Percentiles rank a stretch among this genome's conserved stretches.
Conservation (phyloP, 53 echinoderm and acorn worm species). For the Patiria pectinifera region DNA sequence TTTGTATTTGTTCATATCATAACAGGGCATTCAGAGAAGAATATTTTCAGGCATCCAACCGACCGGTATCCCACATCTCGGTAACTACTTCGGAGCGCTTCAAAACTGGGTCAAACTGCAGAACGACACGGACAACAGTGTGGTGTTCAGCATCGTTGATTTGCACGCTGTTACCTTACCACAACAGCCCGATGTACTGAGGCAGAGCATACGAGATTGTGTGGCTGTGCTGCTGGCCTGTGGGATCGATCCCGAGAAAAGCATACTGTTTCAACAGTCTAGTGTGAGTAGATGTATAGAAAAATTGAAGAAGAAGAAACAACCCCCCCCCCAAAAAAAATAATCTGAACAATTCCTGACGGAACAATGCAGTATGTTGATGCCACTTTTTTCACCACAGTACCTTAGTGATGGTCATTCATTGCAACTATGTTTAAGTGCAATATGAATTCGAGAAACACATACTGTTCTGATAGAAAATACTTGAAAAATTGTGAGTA, state of each 20-base stretch:
- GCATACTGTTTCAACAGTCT: constrained; percentile 96
- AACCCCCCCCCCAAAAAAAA: neutral
- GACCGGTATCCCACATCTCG: constrained; percentile 92
- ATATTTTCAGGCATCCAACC: constrained; percentile 98
- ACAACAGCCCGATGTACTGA: constrained; percentile 78
- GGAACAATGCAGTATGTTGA: no score
- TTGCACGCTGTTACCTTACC: constrained; percentile 94
- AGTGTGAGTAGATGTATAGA: constrained; percentile 66
- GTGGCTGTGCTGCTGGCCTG: constrained; percentile 87
- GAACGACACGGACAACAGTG: constrained; percentile 61
- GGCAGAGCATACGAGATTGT: constrained; percentile 74
- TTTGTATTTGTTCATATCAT: neutral
- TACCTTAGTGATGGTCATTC: no score
- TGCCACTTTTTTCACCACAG: no score
- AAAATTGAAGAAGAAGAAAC: neutral
- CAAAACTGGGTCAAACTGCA: constrained; percentile 89
- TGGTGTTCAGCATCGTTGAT: constrained; percentile 88
- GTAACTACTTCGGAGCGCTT: constrained; percentile 97
- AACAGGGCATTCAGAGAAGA: constrained; percentile 24
- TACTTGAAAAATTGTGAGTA: no score
- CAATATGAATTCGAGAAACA: no score
- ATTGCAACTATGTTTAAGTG: no score
- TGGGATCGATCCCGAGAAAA: constrained; percentile 87
- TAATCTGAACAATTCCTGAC: neutral
- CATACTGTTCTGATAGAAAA: no score